These are phyloP conservation scores for Poeciliopsis presidionis DNA, from an alignment of 2,797 vertebrate species.

Conservation along the genomic window DNA sequence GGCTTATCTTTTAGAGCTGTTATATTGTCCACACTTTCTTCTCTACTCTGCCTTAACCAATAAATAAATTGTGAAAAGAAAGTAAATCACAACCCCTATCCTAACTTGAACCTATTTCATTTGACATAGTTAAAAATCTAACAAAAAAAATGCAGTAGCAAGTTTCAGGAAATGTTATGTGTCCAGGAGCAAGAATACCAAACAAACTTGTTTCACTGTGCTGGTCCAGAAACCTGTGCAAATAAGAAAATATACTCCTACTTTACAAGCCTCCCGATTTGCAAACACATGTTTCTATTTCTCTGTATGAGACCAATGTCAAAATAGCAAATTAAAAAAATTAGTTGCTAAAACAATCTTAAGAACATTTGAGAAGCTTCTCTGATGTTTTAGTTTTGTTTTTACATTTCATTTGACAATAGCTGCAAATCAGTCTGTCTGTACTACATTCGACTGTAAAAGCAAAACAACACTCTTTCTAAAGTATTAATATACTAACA, in stretches of 20 bases:
- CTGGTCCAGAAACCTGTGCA: constrained; percentile 10
- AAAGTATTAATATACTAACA: not conserved
- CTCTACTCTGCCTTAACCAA: not conserved
- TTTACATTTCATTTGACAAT: not conserved
- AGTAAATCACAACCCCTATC: not conserved
- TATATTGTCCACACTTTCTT: not conserved
- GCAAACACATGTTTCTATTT: constrained; percentile 5
- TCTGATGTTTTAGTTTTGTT: not conserved
- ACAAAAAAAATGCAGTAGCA: not conserved
- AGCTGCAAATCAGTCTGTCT: not conserved
- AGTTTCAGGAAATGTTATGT: not conserved
- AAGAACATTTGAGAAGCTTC: not conserved
- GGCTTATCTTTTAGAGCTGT: not conserved
- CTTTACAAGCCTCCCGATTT: constrained; percentile 18
- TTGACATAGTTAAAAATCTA: not conserved
- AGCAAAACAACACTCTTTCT: not conserved
- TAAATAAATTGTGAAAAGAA: not conserved
- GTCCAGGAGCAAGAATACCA: constrained; percentile 7
- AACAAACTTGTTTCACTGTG: constrained; percentile 16
- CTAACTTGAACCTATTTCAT: not conserved
- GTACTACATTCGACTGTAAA: too few species aligned
- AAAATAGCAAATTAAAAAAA: constrained; percentile 21
- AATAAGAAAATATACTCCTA: constrained; percentile 20
- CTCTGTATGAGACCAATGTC: constrained; percentile 10
- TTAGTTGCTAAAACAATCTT: not conserved